Percentiles rank a stretch among this genome's conserved stretches.
Conservation (phyloP, 2,888 invertebrate species). For the Anoncus sp. region DNA sequence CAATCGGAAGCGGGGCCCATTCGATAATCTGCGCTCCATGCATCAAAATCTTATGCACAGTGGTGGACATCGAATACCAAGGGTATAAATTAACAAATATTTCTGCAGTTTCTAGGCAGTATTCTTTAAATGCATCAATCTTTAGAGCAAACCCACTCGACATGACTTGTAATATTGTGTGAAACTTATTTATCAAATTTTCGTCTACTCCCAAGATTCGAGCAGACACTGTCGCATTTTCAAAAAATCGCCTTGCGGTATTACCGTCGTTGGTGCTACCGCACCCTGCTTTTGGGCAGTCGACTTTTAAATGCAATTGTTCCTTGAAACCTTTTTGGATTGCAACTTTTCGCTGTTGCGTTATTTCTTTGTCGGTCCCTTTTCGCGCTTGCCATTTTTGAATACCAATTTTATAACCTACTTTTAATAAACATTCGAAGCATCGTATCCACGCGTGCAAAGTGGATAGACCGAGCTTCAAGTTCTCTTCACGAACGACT, state of each 20-base stretch:
- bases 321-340: not conserved
- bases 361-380: not conserved
- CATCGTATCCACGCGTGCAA: slow-evolving; percentile 37
- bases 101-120: not conserved
- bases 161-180: not conserved
- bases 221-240: not conserved
- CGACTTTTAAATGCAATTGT: not conserved
- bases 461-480: too few relatives aligned
- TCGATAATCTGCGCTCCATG: not conserved
- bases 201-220: not conserved
- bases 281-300: not conserved
- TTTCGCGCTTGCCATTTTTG: too few relatives aligned
- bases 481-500: too few relatives aligned
- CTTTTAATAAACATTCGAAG: too few relatives aligned
- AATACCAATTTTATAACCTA: too few relatives aligned
- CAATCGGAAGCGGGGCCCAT: slow-evolving; percentile 7
- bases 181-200: not conserved
- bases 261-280: not conserved
- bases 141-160: not conserved
- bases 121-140: not conserved
- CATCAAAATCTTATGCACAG: slow-evolving; percentile 11
- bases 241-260: not conserved
- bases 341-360: not conserved
- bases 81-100: slow-evolving; percentile 6
- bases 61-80: slow-evolving; percentile 10